These are phyloP conservation scores for Barnardius zonarius DNA, from an alignment of 2,113 vertebrate genomes.

Conservation along the genomic window DNA sequence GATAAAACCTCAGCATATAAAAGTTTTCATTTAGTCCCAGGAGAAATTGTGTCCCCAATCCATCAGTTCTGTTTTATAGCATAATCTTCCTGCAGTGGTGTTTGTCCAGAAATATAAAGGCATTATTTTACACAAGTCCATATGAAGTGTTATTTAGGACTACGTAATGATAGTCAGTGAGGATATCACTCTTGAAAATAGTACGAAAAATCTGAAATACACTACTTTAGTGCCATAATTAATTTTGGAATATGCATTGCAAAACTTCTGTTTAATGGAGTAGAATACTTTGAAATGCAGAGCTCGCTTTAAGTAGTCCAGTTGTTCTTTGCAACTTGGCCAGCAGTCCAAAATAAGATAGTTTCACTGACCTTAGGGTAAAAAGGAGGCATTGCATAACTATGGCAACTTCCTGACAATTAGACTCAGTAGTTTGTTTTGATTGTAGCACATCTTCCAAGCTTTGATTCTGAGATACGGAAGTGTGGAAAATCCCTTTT, in stretches of 20 bases:
- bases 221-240: not conserved
- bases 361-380: not conserved
- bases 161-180: not conserved
- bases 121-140: not conserved
- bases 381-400: not conserved
- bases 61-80: not conserved
- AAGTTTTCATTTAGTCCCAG: not conserved
- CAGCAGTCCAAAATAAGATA: not conserved
- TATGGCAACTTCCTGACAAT: not conserved
- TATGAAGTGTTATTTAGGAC: not conserved
- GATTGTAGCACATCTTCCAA: not conserved
- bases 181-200: not conserved
- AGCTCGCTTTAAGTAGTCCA: not conserved
- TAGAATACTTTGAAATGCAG: not conserved
- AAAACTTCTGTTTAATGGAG: not conserved
- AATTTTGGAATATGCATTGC: not conserved
- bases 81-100: not conserved
- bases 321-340: not conserved
- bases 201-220: not conserved
- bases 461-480: not conserved
- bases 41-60: not conserved
- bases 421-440: not conserved
- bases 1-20: not conserved
- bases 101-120: not conserved
- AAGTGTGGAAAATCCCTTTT: not conserved